These are phyloP conservation scores for Misgurnus mizolepis DNA, from an alignment of 2,113 vertebrate genomes.

Conservation along the genomic window DNA sequence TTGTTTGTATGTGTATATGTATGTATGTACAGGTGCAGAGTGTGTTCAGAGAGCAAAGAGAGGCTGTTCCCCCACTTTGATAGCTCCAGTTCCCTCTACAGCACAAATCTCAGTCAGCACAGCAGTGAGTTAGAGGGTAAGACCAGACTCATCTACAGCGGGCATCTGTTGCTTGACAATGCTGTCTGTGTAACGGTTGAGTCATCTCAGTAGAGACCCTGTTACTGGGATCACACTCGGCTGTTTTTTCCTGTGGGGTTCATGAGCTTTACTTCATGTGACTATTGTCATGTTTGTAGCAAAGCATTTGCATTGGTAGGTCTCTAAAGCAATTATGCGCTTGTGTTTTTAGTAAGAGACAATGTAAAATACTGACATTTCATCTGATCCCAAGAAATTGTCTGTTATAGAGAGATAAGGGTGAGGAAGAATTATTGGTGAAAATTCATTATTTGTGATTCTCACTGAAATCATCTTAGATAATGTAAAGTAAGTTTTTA, in stretches of 20 bases:
- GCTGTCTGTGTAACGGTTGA: not conserved
- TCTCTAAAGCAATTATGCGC: not conserved
- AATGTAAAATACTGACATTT: too few species aligned
- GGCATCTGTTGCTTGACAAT: not conserved
- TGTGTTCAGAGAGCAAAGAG: slow-evolving; percentile 79
- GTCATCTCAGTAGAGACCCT: slow-evolving; percentile 1
- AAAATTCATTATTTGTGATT: too few species aligned
- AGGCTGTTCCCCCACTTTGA: slow-evolving; percentile 68
- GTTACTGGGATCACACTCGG: not conserved
- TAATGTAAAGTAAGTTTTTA: too few species aligned
- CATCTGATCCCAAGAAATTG: too few species aligned
- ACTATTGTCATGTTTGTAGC: not conserved
- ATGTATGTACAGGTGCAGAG: slow-evolving; percentile 68
- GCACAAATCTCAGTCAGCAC: slow-evolving; percentile 63
- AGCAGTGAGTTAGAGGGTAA: slow-evolving; percentile 69
- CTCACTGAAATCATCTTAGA: too few species aligned
- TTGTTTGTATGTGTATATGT: slow-evolving; percentile 37
- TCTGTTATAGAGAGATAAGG: too few species aligned
- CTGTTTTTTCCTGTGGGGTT: not conserved
- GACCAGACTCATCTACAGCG: not conserved
- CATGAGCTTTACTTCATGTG: not conserved
- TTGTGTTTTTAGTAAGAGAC: not conserved
- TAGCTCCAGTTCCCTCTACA: slow-evolving; percentile 65
- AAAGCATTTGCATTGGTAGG: not conserved
- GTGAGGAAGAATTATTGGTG: too few species aligned